These are phyloP conservation scores for Sphecodes monilicornis DNA, from an alignment of 2,888 invertebrate species.

Conservation along the genomic window DNA sequence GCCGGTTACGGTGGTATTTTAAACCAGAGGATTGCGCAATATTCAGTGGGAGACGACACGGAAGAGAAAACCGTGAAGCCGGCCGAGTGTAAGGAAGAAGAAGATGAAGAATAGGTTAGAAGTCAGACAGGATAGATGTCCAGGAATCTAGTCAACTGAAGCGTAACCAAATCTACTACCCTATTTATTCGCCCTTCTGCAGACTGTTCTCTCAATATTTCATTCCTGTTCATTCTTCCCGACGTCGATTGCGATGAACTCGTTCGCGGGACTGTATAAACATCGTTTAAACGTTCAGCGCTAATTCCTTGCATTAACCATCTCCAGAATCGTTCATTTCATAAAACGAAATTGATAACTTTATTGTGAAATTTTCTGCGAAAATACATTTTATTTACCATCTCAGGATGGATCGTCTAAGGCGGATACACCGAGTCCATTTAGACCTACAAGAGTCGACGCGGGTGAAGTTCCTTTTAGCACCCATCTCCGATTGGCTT, in stretches of 20 bases:
- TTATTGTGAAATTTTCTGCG: too few species aligned
- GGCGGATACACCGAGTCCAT: too few species aligned
- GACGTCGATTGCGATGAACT: background rate
- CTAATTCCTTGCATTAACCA: too few species aligned
- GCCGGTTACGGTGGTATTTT: conserved; percentile 35
- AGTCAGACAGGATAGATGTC: conserved; percentile 14
- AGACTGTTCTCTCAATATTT: background rate
- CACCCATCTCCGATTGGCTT: too few species aligned
- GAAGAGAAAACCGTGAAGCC: conserved; percentile 46
- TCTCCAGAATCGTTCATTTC: too few species aligned
- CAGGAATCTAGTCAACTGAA: background rate
- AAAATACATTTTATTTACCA: too few species aligned
- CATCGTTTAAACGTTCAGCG: background rate
- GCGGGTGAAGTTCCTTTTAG: too few species aligned
- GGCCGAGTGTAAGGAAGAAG: conserved; percentile 44
- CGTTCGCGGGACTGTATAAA: background rate
- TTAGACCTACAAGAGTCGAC: too few species aligned
- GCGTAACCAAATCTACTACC: conserved; percentile 14
- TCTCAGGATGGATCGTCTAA: too few species aligned
- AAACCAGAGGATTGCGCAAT: conserved; percentile 7
- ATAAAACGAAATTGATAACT: too few species aligned
- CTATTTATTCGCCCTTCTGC: background rate
- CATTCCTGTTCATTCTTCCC: background rate
- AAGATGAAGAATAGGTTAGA: conserved; percentile 52
- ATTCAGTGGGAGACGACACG: conserved; percentile 11